Conservation (phyloP, 2,888 invertebrate species). For the Hoplodrina ambigua region DNA sequence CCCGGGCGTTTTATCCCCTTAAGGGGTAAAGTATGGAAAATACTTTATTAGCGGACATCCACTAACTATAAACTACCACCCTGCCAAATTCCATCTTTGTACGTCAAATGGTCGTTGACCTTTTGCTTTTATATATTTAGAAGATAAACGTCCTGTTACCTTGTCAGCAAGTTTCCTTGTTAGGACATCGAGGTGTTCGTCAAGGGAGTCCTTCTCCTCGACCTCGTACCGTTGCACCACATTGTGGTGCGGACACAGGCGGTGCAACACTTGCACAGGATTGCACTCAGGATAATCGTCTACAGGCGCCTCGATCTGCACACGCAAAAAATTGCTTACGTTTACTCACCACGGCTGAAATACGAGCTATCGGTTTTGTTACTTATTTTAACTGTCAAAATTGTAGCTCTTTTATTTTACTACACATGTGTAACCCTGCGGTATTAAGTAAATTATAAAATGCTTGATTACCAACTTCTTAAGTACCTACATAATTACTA, state of each 20-base stretch:
- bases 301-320: conserved; percentile 7
- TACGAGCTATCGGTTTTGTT: background rate
- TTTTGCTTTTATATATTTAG: too few species aligned
- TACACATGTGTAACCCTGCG: too few species aligned
- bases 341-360: background rate
- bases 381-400: background rate
- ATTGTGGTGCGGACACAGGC: conserved; percentile 82
- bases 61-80: too few species aligned
- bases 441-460: too few species aligned
- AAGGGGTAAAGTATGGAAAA: too few species aligned
- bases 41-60: too few species aligned
- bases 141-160: conserved; percentile 55
- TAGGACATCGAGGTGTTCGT: conserved; percentile 84
- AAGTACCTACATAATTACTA: too few species aligned
- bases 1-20: too few species aligned
- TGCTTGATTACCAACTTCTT: too few species aligned
- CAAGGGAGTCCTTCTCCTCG: conserved; percentile 85
- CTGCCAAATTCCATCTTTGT: too few species aligned
- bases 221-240: conserved; percentile 80
- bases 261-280: conserved; percentile 76
- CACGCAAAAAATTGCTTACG: background rate
- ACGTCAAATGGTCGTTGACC: too few species aligned
- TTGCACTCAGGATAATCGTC: conserved; percentile 49
- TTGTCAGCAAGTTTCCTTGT: conserved; percentile 86
- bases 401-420: too few species aligned